Percentiles rank a stretch among this genome's conserved stretches.
These are phyloP conservation scores for Lobophora halterata DNA, from an alignment of 2,888 invertebrate genomes.

Conservation along the genomic window DNA sequence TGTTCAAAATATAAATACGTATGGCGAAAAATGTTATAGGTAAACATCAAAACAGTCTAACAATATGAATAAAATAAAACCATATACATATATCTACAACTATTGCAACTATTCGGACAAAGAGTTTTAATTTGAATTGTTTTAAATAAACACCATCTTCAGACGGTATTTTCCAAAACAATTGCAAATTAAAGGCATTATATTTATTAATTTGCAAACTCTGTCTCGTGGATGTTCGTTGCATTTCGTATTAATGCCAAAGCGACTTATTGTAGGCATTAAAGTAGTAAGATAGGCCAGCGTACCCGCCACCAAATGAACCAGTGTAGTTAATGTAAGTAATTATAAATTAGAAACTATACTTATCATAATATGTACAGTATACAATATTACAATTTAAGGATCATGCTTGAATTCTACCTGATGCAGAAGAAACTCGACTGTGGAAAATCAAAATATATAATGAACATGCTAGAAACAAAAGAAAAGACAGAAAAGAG, in stretches of 20 bases:
- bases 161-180: conserved; percentile 7
- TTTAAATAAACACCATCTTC: conserved; percentile 2
- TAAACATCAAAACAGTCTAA: no score
- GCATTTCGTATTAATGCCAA: conserved; percentile 61
- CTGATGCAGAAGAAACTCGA: conserved; percentile 72
- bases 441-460: conserved; percentile 72
- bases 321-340: conserved; percentile 58
- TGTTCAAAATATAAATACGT: no score
- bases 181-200: conserved; percentile 44
- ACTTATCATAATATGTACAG: conserved; percentile 39
- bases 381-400: conserved; percentile 56
- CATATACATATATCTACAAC: no score
- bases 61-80: no score
- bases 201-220: conserved; percentile 61
- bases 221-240: conserved; percentile 78
- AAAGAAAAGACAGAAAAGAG: conserved; percentile 69
- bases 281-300: conserved; percentile 47
- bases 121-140: background rate
- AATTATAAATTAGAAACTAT: conserved; percentile 41
- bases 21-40: no score
- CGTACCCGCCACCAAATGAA: conserved; percentile 61
- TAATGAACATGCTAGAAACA: conserved; percentile 74
- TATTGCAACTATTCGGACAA: no score
- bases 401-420: conserved; percentile 69
- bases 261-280: conserved; percentile 60